These are phyloP conservation scores for Hystrix brachyura DNA, from an alignment of 2,113 vertebrate genomes.

Conservation along the genomic window DNA sequence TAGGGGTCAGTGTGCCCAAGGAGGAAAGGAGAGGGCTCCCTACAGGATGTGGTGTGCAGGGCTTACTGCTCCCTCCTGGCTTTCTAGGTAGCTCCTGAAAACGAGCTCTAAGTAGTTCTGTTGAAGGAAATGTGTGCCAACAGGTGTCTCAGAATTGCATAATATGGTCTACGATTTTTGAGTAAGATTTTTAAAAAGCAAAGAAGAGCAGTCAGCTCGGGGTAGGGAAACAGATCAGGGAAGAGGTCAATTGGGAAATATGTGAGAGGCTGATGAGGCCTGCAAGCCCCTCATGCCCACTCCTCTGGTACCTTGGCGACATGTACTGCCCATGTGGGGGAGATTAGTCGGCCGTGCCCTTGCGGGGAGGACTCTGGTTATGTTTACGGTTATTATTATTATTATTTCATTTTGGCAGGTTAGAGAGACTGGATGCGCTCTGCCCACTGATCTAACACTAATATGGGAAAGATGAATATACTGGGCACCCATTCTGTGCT, in stretches of 20 bases:
- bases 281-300: background rate
- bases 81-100: slow-evolving; percentile 67
- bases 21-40: fast-evolving
- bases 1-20: fast-evolving
- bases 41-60: background rate
- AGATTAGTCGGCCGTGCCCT: background rate
- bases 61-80: background rate
- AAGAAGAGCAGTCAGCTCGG: slow-evolving; percentile 50
- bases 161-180: slow-evolving; percentile 60
- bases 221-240: slow-evolving; percentile 40
- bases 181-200: slow-evolving; percentile 34
- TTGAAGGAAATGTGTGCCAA: slow-evolving; percentile 71
- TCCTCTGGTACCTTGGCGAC: background rate
- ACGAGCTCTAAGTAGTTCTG: slow-evolving; percentile 38
- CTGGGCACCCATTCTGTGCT: background rate
- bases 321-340: background rate
- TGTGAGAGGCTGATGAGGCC: background rate
- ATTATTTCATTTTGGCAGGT: slow-evolving; percentile 4
- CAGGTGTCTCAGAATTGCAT: slow-evolving; percentile 71
- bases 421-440: background rate
- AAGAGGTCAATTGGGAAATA: background rate
- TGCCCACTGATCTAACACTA: background rate
- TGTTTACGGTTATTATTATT: background rate
- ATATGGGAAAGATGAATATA: background rate
- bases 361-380: background rate